These are phyloP conservation scores for Ellobium chinense DNA, from an alignment of 2,888 invertebrate genomes.

Conservation along the genomic window DNA sequence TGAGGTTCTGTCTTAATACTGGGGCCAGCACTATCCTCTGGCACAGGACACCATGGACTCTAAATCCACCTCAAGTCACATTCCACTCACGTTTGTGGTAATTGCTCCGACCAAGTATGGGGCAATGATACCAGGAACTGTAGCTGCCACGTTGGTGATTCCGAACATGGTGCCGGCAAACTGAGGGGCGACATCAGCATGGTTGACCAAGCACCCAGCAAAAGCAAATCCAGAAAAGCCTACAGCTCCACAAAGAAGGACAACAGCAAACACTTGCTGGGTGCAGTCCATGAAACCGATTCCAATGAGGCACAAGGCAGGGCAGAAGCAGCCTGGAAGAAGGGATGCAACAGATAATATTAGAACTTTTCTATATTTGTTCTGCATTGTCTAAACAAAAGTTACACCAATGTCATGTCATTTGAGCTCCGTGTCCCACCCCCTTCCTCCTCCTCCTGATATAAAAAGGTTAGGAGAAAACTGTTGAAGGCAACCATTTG, in stretches of 20 bases:
- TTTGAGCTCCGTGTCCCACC: no score
- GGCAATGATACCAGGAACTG: constrained; percentile 55
- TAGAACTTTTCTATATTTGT: background rate
- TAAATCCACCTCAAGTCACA: background rate
- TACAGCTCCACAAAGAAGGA: constrained; percentile 65
- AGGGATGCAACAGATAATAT: background rate
- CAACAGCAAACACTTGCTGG: constrained; percentile 63
- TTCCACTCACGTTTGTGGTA: constrained; percentile 63
- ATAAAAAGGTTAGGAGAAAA: no score
- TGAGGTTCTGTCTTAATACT: no score
- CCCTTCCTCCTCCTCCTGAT: no score
- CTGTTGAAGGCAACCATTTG: no score
- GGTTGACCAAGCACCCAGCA: constrained; percentile 70
- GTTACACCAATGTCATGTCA: no score
- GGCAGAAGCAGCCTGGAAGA: constrained; percentile 61
- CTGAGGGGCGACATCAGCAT: constrained; percentile 70
- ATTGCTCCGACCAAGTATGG: constrained; percentile 71
- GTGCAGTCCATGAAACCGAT: constrained; percentile 70
- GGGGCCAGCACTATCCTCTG: no score
- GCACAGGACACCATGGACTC: no score
- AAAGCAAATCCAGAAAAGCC: constrained; percentile 71
- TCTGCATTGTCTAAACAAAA: background rate
- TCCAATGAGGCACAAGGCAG: constrained; percentile 62
- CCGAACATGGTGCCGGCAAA: constrained; percentile 68
- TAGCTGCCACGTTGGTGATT: constrained; percentile 48